These are phyloP conservation scores for Oreortyx pictus DNA, from an alignment of 2,797 vertebrate species.

Conservation along the genomic window DNA sequence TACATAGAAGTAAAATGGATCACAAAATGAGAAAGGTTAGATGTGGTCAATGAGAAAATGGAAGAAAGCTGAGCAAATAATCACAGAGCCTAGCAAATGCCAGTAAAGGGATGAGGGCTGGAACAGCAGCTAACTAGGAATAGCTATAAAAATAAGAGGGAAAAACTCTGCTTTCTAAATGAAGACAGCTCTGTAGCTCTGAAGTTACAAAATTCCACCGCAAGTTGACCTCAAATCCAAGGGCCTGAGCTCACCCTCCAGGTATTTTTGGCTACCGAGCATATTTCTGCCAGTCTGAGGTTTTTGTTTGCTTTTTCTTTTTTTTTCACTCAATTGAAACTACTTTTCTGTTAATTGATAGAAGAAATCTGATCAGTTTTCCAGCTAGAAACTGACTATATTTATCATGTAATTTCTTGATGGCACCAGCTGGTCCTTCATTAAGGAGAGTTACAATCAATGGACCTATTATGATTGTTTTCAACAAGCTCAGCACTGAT, in stretches of 20 bases:
- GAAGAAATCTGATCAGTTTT: background rate
- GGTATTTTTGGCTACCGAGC: background rate
- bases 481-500: background rate
- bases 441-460: background rate
- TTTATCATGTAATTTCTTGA: background rate
- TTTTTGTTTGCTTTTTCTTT: background rate
- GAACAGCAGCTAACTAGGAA: background rate
- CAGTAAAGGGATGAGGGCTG: background rate
- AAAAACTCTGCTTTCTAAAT: background rate
- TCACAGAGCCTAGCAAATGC: background rate
- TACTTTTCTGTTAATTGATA: background rate
- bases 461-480: background rate
- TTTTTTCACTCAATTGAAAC: background rate
- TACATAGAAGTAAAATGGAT: background rate
- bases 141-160: background rate
- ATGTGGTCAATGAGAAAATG: slow-evolving; percentile 2
- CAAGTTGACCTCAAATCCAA: background rate
- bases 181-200: background rate
- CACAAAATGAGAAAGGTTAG: background rate
- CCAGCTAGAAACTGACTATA: background rate
- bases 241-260: background rate
- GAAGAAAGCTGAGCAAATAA: slow-evolving; percentile 38
- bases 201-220: slow-evolving; percentile 24
- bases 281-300: background rate
- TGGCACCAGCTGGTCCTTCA: background rate